Percentiles rank a stretch among this genome's conserved stretches.
Evolutionary conservation across 2,888 invertebrate species (phyloP).

Genomic region (Drosophila infuscata): DNA sequence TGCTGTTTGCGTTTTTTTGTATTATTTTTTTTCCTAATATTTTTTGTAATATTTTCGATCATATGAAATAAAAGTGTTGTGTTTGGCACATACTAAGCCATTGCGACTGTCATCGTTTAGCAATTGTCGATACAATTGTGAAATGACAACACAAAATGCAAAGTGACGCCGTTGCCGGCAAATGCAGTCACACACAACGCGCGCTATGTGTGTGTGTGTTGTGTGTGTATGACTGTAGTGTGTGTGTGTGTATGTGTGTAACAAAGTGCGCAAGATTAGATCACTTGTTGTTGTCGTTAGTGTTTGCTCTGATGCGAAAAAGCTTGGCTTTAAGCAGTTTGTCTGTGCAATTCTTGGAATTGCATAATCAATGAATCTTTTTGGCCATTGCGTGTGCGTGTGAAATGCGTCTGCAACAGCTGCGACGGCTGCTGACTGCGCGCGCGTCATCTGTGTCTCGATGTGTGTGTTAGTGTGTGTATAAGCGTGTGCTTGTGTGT

Average conservation of each 20-base stretch:
- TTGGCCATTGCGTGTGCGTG: constrained; percentile 54
- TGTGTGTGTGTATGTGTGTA: constrained; percentile 21
- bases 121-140: constrained; percentile 9
- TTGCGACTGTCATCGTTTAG: constrained; percentile 3
- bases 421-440: constrained; percentile 42
- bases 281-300: constrained; percentile 44
- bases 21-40: constrained; percentile 13
- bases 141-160: constrained; percentile 27
- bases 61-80: constrained; percentile 34
- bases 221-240: background rate
- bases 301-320: constrained; percentile 22
- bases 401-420: constrained; percentile 55
- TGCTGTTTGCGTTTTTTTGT: constrained; percentile 31
- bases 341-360: constrained; percentile 39
- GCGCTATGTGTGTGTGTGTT: constrained; percentile 1
- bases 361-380: constrained; percentile 58
- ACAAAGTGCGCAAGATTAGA: constrained; percentile 54
- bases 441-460: constrained; percentile 50
- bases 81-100: constrained; percentile 5
- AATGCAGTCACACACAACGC: constrained; percentile 42
- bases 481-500: constrained; percentile 41
- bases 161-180: constrained; percentile 54
- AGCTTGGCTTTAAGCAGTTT: constrained; percentile 21
- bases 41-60: constrained; percentile 10
- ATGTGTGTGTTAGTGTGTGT: constrained; percentile 12